A percentile compares a stretch with the other conserved stretches of the same genome.
Conservation (phyloP, 1,140 invertebrate species). For the Drosophila eugracilis region DNA sequence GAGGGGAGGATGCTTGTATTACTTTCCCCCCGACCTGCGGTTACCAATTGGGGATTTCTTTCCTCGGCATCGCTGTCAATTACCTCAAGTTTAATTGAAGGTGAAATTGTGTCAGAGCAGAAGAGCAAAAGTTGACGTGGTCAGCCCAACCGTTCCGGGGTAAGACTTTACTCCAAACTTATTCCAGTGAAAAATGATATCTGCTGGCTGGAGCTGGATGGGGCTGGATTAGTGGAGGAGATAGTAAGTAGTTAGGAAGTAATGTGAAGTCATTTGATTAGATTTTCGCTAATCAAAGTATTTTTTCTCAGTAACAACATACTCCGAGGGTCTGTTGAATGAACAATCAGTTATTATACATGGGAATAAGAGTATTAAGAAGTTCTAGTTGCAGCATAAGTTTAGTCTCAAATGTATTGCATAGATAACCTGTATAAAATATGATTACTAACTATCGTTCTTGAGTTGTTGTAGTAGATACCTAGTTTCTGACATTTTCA, state of each 20-base stretch:
- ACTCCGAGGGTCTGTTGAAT: no score
- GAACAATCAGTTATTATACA: no score
- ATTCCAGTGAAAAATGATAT: conserved; percentile 42
- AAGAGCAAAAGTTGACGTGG: conserved; percentile 60
- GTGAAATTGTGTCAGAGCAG: conserved; percentile 66
- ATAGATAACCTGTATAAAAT: no score
- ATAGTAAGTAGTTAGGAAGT: conserved; percentile 40
- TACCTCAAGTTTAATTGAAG: conserved; percentile 82
- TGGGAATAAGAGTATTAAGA: no score
- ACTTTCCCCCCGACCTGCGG: conserved; percentile 31
- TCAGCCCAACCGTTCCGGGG: conserved; percentile 59
- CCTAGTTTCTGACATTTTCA: conserved; percentile 5
- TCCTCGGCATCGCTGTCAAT: conserved; percentile 66
- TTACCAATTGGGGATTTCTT: conserved; percentile 58
- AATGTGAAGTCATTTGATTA: background rate
- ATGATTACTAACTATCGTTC: no score
- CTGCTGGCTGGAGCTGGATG: conserved; percentile 4
- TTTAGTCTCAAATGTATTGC: no score
- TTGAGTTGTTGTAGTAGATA: no score
- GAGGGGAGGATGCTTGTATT: conserved; percentile 39
- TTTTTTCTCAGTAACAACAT: background rate
- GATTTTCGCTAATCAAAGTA: background rate
- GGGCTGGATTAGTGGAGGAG: conserved; percentile 23
- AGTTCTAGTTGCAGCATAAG: no score
- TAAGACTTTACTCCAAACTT: conserved; percentile 15